Evolutionary conservation across 1,140 invertebrate species (phyloP), one percentile per base, ranked within the genome.

Genomic region (Ruditapes philippinarum): DNA sequence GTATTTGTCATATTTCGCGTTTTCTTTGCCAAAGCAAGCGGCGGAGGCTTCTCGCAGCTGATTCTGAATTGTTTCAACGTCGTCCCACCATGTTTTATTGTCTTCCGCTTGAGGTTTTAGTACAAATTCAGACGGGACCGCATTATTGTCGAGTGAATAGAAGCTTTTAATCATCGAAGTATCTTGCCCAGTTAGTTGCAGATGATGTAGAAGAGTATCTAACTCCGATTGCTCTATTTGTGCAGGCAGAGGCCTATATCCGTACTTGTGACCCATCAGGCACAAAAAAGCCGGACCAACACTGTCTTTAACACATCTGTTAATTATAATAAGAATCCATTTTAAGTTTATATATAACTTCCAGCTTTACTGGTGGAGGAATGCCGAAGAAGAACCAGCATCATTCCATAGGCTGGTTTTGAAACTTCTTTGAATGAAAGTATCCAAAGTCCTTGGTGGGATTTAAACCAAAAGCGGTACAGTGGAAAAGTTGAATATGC

Each of bases 281-380:
- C 85, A 88, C 12, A 88, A 62, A 65, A 88, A 88, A 0, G 85
- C 74, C 22, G 85, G 85, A 22, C 85, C 85, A 28, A 68, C 51
- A 45, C 85, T 88, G 57, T 88, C 76, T 54, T 79, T 65, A 9
- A 88, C 31, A 40, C 85, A 88, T n/a, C 85, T 88, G n/a, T 22
- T 45, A 45, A 45, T 45, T 45, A 14, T 45, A 7, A n/a, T n/a
- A n/a, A n/a, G n/a, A n/a, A n/a, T n/a, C n/a, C n/a, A n/a, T n/a
- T n/a, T n/a, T n/a, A n/a, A n/a, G n/a, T n/a, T n/a, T n/a, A n/a
- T n/a, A n/a, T n/a, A n/a, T n/a, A n/a, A n/a, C n/a, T n/a, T n/a
- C n/a, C n/a, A n/a, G n/a, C n/a, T n/a, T n/a, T n/a, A n/a, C n/a
- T n/a, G n/a, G n/a, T n/a, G n/a, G n/a, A n/a, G n/a, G n/a, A n/a